Evolutionary conservation across 30 jellyfish, hydroid and myxozoan genomes (phyloP).

Genomic region (Hydractinia echinata): DNA sequence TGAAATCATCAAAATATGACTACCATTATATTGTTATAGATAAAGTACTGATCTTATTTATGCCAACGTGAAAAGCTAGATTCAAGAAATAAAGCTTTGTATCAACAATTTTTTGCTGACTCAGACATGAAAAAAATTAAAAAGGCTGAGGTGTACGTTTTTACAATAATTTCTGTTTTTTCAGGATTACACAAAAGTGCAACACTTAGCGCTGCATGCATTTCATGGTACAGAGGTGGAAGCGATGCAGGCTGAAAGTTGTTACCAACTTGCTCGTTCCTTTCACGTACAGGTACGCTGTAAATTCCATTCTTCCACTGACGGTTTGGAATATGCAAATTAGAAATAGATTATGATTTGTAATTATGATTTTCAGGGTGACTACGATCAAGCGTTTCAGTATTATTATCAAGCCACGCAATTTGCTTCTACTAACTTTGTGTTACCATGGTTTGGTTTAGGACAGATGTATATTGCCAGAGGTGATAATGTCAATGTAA

Average conservation of each 20-base stretch:
- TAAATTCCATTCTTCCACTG: neutral
- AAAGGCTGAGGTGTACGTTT: neutral
- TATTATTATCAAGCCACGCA: conserved; percentile 93
- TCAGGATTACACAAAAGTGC: conserved; percentile 91
- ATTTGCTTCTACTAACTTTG: conserved; percentile 84
- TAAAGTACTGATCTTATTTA: too few species aligned
- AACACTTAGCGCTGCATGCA: conserved; percentile 90
- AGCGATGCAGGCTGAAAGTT: conserved; percentile 94
- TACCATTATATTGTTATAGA: too few species aligned
- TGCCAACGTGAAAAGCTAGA: too few species aligned
- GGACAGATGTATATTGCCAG: conserved; percentile 97
- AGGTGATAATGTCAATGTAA: conserved; percentile 77
- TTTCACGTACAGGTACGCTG: conserved; percentile 83
- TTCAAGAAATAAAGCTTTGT: neutral
- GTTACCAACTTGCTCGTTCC: conserved; percentile 84
- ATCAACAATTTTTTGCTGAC: neutral
- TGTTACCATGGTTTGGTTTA: conserved; percentile 91
- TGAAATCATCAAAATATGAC: too few species aligned
- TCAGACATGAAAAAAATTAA: neutral
- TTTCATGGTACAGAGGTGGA: conserved; percentile 92
- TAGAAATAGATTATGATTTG: too few species aligned
- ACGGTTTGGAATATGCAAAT: neutral
- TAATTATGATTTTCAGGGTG: conserved; percentile 46
- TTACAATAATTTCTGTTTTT: neutral
- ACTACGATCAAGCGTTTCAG: conserved; percentile 89